These are phyloP conservation scores for Graphium colonna DNA, from an alignment of 2,888 invertebrate genomes.

Conservation along the genomic window DNA sequence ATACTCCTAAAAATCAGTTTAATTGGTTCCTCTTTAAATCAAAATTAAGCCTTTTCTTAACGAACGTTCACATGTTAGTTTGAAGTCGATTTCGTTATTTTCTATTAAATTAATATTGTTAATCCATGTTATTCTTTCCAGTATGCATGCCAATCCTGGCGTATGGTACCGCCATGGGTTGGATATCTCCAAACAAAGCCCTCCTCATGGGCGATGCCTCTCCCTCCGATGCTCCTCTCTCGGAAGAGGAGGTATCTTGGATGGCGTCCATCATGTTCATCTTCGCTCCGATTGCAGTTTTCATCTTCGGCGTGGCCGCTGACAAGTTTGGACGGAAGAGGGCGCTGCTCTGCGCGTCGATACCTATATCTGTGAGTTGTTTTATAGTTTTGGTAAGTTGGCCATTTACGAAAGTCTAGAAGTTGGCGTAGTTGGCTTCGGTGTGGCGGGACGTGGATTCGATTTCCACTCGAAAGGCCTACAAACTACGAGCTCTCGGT, in stretches of 20 bases:
- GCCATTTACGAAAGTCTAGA: too few relatives aligned
- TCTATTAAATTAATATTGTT: too few relatives aligned
- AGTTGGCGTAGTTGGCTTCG: too few relatives aligned
- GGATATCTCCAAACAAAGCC: constrained; percentile 77
- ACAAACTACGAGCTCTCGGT: too few relatives aligned
- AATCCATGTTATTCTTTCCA: constrained; percentile 50
- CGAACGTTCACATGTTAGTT: too few relatives aligned
- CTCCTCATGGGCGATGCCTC: constrained; percentile 64
- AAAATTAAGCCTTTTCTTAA: too few relatives aligned
- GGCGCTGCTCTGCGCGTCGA: constrained; percentile 56
- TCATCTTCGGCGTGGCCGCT: constrained; percentile 72
- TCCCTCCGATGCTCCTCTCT: constrained; percentile 53
- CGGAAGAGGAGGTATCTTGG: constrained; percentile 75
- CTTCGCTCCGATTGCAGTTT: constrained; percentile 77
- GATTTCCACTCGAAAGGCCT: too few relatives aligned
- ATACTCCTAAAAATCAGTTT: too few relatives aligned
- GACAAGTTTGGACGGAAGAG: constrained; percentile 75
- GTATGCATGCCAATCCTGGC: constrained; percentile 77
- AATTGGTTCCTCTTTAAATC: too few relatives aligned
- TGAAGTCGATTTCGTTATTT: too few relatives aligned
- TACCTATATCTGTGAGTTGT: constrained; percentile 61
- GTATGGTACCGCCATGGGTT: constrained; percentile 78
- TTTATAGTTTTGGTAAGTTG: too few relatives aligned
- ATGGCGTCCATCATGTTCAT: constrained; percentile 80
- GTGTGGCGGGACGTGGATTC: too few relatives aligned